Conservation (phyloP, 2,888 invertebrate genomes). For the Watsonalla binaria region DNA sequence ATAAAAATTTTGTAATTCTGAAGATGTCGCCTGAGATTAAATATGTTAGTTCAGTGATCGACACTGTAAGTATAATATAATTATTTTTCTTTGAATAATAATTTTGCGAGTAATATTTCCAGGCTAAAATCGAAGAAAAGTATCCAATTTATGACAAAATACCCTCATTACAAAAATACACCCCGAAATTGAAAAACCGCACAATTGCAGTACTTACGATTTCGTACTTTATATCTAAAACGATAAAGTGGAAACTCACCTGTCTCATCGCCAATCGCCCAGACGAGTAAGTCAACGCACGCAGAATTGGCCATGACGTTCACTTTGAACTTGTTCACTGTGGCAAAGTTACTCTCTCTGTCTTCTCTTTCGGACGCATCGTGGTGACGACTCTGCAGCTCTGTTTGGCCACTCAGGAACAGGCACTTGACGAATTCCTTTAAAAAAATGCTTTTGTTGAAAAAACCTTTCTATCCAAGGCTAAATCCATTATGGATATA, state of each 20-base stretch:
- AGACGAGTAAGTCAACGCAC: conserved; percentile 97
- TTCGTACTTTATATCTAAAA: too few relatives aligned
- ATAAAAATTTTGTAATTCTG: too few relatives aligned
- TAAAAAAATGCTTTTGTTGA: conserved; percentile 7
- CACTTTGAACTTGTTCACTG: conserved; percentile 94
- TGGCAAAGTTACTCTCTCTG: conserved; percentile 86
- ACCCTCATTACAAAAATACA: too few relatives aligned
- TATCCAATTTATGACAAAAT: too few relatives aligned
- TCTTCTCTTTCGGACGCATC: conserved; percentile 91
- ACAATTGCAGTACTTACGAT: background rate
- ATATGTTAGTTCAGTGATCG: too few relatives aligned
- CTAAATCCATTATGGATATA: too few relatives aligned
- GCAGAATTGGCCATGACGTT: conserved; percentile 98
- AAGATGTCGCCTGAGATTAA: too few relatives aligned
- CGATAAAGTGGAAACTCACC: conserved; percentile 73
- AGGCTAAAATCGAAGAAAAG: too few relatives aligned
- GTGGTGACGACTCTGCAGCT: conserved; percentile 91
- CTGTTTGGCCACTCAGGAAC: conserved; percentile 95
- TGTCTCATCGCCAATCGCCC: conserved; percentile 98
- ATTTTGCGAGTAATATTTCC: too few relatives aligned
- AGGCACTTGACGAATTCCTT: conserved; percentile 92
- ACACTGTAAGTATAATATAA: too few relatives aligned
- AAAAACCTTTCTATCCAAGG: too few relatives aligned
- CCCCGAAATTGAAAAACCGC: background rate
- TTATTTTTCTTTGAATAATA: too few relatives aligned